Conservation (phyloP, 2,113 vertebrate species). For the Isichthys henryi region DNA sequence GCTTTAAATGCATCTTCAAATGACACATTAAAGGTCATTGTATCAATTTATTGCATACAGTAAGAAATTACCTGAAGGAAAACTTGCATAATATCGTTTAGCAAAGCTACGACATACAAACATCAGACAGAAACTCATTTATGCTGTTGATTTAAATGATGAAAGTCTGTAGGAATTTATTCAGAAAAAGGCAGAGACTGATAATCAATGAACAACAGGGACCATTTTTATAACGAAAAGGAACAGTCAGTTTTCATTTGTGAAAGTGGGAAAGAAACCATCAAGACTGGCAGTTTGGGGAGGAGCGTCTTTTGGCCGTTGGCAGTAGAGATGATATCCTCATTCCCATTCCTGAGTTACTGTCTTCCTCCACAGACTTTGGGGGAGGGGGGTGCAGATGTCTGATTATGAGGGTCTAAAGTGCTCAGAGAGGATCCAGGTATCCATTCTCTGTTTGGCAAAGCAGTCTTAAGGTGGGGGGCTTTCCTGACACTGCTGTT, state of each 20-base stretch:
- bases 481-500: background rate
- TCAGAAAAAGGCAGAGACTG: constrained; percentile 41
- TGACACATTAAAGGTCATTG: constrained; percentile 26
- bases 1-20: background rate
- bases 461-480: constrained; percentile 41
- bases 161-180: constrained; percentile 20
- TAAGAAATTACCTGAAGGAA: constrained; percentile 29
- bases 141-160: constrained; percentile 15
- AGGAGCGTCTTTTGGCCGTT: background rate
- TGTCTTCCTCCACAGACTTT: background rate
- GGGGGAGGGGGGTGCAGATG: background rate
- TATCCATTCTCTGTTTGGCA: background rate
- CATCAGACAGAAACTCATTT: background rate
- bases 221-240: constrained; percentile 51
- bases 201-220: constrained; percentile 28
- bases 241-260: constrained; percentile 35
- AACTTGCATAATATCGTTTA: constrained; percentile 24
- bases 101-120: background rate
- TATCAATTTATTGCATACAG: constrained; percentile 38
- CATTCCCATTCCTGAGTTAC: background rate
- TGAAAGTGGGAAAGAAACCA: background rate
- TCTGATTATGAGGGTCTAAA: background rate
- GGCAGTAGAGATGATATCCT: background rate
- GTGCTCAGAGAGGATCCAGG: background rate
- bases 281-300: background rate